Evolutionary conservation across 2,888 invertebrate genomes (phyloP), one percentile per base, ranked within the genome.

Genomic region (Glyphotaelius pellucidus): DNA sequence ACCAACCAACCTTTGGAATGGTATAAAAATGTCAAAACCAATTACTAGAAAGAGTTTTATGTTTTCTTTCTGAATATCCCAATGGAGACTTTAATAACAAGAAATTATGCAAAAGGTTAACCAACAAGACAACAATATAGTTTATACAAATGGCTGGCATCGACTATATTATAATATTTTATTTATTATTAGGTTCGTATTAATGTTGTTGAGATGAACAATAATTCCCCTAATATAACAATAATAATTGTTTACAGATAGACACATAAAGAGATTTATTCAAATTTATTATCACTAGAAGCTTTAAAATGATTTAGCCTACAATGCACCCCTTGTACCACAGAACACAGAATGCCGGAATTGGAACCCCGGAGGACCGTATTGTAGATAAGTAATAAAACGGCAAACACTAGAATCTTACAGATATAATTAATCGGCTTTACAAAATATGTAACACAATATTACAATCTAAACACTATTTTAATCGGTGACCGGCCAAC

Each of bases 401-500:
- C 90, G 79, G 89, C 91, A 91, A 91, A 92, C 92, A 90, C 91
- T 92, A 88, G 89, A 83, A 91, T 91, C 83, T 91, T 90, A 90
- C 90, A 90, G 89, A 93, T 92, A 91, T 89, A 87, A 79, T 35
- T 38, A 91, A 80, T 91, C 86, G 47, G 91, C 90, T 91, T 92
- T 93, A 93, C 90, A 93, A 93, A 93, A 93, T 92, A 93, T 92
- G 88, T 89, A 93, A 93, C 93, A 91, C 85, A 92, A 92, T 90
- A 91, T 86, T 93, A 93, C 92, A 91, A 88, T 91, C 92, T 93
- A 93, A 89, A 92, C 87, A 93, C 91, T 91, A 84, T 87, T 92
- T 90, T n/a, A n/a, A n/a, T n/a, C n/a, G n/a, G n/a, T n/a, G n/a
- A n/a, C n/a, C n/a, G n/a, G n/a, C n/a, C n/a, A n/a, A n/a, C n/a